Evolutionary conservation across 2,888 invertebrate species (phyloP).

Genomic region (Spatulosminthurus flaviceps): DNA sequence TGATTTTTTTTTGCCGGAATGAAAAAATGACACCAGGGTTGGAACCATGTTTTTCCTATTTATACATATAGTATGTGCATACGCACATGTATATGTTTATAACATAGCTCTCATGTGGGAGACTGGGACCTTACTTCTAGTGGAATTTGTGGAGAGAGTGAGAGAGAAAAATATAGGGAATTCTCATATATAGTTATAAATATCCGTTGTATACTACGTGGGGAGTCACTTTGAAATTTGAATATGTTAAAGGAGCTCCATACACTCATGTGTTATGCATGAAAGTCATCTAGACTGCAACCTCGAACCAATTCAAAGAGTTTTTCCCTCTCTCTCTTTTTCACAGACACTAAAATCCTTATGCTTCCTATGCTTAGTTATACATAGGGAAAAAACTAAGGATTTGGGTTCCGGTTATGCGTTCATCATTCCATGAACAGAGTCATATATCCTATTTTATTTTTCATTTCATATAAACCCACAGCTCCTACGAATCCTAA

Average conservation of each 20-base stretch:
- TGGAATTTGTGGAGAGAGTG: neutral
- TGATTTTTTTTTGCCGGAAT: constrained; percentile 1
- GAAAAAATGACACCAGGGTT: neutral
- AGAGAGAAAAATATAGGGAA: neutral
- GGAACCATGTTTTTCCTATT: neutral
- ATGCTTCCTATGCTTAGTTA: neutral
- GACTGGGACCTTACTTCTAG: no score
- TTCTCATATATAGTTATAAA: constrained; percentile 6
- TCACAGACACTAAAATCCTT: neutral
- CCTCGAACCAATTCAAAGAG: constrained; percentile 31
- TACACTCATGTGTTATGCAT: constrained; percentile 43
- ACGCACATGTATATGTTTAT: no score
- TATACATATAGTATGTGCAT: no score
- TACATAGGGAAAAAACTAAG: neutral
- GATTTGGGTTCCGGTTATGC: constrained; percentile 13
- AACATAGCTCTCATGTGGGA: no score
- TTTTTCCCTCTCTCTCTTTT: constrained; percentile 11
- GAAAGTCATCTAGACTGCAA: constrained; percentile 25
- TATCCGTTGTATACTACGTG: constrained; percentile 17
- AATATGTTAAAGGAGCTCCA: neutral
- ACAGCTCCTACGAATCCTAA: neutral
- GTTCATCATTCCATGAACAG: constrained; percentile 34
- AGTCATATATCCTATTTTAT: constrained; percentile 28
- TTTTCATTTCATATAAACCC: neutral
- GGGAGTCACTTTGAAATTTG: constrained; percentile 27